Base-by-base conservation (phyloP, 37 sponge, comb jelly and placozoan species). In the Chondrosia reniformis region DNA sequence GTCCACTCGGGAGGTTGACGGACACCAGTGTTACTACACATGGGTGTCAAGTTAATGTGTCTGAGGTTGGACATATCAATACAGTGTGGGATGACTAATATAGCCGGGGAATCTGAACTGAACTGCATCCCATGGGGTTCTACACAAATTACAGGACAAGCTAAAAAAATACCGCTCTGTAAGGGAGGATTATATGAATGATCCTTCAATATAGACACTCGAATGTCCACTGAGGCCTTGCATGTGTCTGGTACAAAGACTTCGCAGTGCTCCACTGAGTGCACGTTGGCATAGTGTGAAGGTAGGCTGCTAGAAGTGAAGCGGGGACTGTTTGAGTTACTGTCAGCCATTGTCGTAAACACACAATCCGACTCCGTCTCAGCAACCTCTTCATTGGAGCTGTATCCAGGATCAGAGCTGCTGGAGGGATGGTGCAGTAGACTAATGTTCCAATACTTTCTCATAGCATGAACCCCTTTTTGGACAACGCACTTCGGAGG, bases 61-160 rank as follows among this genome's bases (percentile, higher is more conserved):
- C 38, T 31, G 21, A 45, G 25, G 49, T 9, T 36, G 32, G 17
- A 13, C 5, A 8, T 37, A 46, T 46, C 55, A 31, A 74, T 33
- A 37, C 87, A 87, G 62, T 81, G 87, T 15, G 78, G 73, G 0
- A 87, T 78, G 3, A 81, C 78, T 5, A 87, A 8, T 4, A 87
- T 54, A 37, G 87, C 87, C 39, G 87, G 83, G 9, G n/a, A 32
- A 32, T 81, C 67, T 6, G 49, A n/a, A 37, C 63, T 58, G n/a
- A 87, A 87, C 46, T 0, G 52, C 17, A 71, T 28, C 17, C 82
- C 79, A 40, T 87, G 87, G 8, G 87, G 87, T 10, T 74, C 40
- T 21, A 81, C 74, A 13, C 74, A 62, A 17, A 87, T 74, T 27
- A 87, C 82, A 33, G 87, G 87, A 31, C 82, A 78, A 17, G 77